phyloP scores from a whole-genome alignment of 2,888 invertebrate genomes.

The Dinocampus coccinellae region DNA sequence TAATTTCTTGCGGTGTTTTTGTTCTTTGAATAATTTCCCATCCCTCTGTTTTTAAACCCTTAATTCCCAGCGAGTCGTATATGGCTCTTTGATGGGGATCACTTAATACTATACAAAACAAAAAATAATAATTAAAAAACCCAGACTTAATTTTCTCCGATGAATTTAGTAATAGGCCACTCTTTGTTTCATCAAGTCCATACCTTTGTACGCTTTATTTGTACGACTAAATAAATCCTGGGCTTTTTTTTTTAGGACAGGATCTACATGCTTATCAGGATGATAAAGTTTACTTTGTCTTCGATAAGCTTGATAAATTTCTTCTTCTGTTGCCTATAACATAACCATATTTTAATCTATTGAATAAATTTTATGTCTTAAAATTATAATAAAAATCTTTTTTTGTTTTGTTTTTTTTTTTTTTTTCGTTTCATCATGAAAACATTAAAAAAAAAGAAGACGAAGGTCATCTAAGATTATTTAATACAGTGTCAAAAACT shows the following conservation, averaged over 20 bases:
- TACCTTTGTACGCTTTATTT: slow-evolving; percentile 93
- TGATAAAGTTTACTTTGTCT: slow-evolving; percentile 93
- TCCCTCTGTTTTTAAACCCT: slow-evolving; percentile 93
- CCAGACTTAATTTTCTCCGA: background rate
- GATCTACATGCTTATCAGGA: slow-evolving; percentile 95
- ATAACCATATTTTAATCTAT: slow-evolving; percentile 16
- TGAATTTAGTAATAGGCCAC: background rate
- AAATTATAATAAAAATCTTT: too few species aligned
- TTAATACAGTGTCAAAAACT: too few species aligned
- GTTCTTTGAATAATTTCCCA: slow-evolving; percentile 95
- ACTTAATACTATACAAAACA: slow-evolving; percentile 81
- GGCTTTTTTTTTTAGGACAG: slow-evolving; percentile 87
- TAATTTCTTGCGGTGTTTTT: slow-evolving; percentile 94
- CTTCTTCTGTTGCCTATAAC: slow-evolving; percentile 89
- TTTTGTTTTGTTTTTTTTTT: background rate
- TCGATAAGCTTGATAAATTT: slow-evolving; percentile 94
- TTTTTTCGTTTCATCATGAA: background rate
- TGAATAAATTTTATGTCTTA: background rate
- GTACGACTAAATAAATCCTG: slow-evolving; percentile 93
- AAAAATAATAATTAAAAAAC: background rate
- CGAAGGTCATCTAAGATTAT: background rate
- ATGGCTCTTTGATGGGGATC: slow-evolving; percentile 96
- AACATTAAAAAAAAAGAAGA: background rate
- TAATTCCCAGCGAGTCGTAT: slow-evolving; percentile 85
- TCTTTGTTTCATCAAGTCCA: slow-evolving; percentile 31